phyloP scores from a whole-genome alignment of 2,797 vertebrate species.

The Lindbergichthys nudifrons region DNA sequence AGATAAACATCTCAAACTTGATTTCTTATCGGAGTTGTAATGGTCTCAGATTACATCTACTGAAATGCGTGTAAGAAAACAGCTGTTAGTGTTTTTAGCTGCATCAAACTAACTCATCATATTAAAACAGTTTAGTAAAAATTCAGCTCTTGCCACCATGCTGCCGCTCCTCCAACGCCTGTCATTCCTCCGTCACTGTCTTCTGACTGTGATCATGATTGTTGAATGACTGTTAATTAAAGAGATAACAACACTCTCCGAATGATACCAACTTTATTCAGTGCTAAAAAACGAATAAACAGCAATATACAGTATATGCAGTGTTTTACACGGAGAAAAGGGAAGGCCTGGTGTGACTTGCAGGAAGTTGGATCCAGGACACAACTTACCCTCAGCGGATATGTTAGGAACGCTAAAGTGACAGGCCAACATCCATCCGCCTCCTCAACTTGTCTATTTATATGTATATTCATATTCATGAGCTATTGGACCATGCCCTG shows the following conservation, averaged over 20 bases:
- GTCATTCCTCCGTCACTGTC: constrained; percentile 53
- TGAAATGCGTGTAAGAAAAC: constrained; percentile 42
- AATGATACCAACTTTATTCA: constrained; percentile 63
- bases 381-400: constrained; percentile 76
- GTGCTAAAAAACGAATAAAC: constrained; percentile 35
- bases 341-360: constrained; percentile 30
- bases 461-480: constrained; percentile 88
- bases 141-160: constrained; percentile 62
- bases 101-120: constrained; percentile 57
- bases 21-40: constrained; percentile 16
- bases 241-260: constrained; percentile 54
- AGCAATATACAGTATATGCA: background rate
- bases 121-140: constrained; percentile 56
- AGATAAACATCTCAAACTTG: constrained; percentile 29
- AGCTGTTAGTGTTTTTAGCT: constrained; percentile 64
- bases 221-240: constrained; percentile 71
- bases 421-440: constrained; percentile 83
- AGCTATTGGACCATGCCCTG: constrained; percentile 79
- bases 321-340: constrained; percentile 14
- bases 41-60: constrained; percentile 33
- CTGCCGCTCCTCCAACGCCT: constrained; percentile 53
- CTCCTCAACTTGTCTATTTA: constrained; percentile 86
- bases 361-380: constrained; percentile 64
- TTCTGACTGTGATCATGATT: constrained; percentile 51
- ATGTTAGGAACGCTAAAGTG: constrained; percentile 81